Base-by-base conservation (phyloP, 2,888 invertebrate species). In the Lapara coniferarum region DNA sequence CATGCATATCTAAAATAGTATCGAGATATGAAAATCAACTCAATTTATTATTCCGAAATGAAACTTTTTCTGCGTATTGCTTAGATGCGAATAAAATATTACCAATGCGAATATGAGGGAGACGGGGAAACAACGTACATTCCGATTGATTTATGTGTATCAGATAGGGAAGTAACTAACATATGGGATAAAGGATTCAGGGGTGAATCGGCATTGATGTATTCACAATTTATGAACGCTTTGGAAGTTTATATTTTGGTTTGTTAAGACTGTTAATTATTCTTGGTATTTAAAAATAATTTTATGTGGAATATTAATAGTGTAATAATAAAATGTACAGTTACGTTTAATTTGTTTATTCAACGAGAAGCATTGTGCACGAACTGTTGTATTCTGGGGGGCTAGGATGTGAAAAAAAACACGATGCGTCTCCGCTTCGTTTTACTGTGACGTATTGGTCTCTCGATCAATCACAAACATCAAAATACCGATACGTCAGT, bases 101-200 rank as follows among this genome's bases (percentile, higher is more conserved):
- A 63, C 49, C 49, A 19, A 19, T 63, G 49, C 63, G 63, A 63
- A 63, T 63, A 63, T 63, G 63, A 63, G 49, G 25, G 49, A 46
- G 57, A 10, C 14, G 57, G 46, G 44, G 46, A 46, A 49, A 46
- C 59, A 13, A 16, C 19, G 19, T 37, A 19, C 2, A 63, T 63
- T 49, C 1, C 16, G 63, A 63, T 63, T 63, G 63, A 63, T 63
- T 63, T 63, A 63, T 63, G 63, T 63, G 63, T 63, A 63, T 63
- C 63, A 63, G 63, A 63, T 63, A 63, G 49, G 25, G 63, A 37
- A 46, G 46, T 63, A 63, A 49, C 63, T 49, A 63, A 46, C 63
- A 2, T 63, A 63, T 63, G 49, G 19, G 63, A 63, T 63, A 63
- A 63, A 63, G 46, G 12, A 63, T 10, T 46, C 16, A 49, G 49